Conservation (phyloP, 2,888 invertebrate genomes). For the Ophioninae sp. region DNA sequence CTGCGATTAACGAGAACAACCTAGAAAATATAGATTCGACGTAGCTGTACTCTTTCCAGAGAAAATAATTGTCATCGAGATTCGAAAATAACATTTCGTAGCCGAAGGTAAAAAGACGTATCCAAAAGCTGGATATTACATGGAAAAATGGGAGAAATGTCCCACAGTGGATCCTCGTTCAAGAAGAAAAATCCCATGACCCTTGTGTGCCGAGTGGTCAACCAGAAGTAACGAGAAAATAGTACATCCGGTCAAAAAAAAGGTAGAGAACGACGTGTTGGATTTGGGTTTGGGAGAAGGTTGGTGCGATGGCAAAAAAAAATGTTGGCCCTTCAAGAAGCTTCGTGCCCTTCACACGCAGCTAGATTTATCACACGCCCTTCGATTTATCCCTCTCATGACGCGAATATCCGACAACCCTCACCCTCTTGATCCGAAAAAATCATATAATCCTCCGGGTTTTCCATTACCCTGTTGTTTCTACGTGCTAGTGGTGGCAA, state of each 20-base stretch:
- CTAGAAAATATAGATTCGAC: background rate
- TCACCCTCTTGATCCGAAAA: constrained; percentile 65
- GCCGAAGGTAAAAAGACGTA: background rate
- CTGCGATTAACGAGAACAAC: constrained; percentile 30
- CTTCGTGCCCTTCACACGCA: constrained; percentile 10
- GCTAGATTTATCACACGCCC: no score
- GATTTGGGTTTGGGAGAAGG: background rate
- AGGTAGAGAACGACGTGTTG: constrained; percentile 2
- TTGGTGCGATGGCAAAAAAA: constrained; percentile 4
- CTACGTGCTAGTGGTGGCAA: constrained; percentile 72
- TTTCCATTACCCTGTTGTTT: constrained; percentile 78
- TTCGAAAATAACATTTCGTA: background rate
- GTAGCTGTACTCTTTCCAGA: background rate
- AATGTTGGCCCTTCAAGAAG: constrained; percentile 13
- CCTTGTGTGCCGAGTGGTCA: background rate
- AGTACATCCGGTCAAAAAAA: constrained; percentile 2
- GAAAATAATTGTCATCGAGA: constrained; percentile 7
- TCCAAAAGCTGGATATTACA: background rate
- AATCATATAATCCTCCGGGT: constrained; percentile 75
- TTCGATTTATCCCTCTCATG: constrained; percentile 38
- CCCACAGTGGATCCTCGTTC: background rate
- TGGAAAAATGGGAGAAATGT: background rate
- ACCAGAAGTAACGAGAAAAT: background rate
- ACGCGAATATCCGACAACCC: constrained; percentile 47
- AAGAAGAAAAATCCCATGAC: constrained; percentile 4